phyloP scores from a whole-genome alignment of 2,797 vertebrate genomes.

The Petrocephalus schoutedeni region DNA sequence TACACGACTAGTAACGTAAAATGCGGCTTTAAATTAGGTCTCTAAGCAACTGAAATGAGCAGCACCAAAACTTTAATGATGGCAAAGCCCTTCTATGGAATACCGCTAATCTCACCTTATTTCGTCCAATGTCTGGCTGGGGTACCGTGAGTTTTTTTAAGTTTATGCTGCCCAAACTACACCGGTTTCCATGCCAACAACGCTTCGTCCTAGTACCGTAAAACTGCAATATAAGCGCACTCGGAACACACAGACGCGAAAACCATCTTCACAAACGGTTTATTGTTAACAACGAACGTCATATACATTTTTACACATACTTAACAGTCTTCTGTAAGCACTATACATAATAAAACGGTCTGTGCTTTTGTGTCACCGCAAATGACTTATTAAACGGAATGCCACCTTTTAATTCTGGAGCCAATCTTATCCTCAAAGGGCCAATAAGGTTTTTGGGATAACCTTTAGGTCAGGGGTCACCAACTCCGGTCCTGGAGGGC shows the following conservation, averaged over 20 bases:
- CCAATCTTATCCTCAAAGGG: too few relatives aligned
- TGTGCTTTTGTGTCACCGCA: neutral
- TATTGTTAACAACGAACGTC: neutral
- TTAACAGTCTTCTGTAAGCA: neutral
- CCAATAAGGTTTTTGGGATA: too few relatives aligned
- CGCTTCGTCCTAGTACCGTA: slow-evolving; percentile 5
- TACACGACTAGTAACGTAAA: neutral
- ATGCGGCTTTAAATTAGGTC: neutral
- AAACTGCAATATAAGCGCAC: neutral
- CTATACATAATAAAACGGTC: neutral
- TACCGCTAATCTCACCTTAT: neutral
- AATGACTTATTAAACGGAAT: neutral
- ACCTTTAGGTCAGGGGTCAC: too few relatives aligned
- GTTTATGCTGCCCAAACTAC: neutral
- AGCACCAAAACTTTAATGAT: neutral
- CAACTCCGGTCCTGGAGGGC: too few relatives aligned
- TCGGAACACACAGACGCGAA: neutral
- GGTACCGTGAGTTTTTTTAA: neutral
- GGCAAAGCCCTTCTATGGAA: neutral
- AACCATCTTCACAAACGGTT: neutral
- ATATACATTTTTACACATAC: neutral
- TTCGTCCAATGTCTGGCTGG: neutral
- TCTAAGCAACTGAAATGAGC: neutral
- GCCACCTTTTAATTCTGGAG: neutral
- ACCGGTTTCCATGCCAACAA: slow-evolving; percentile 18